These are phyloP conservation scores for Steinernema carpocapsae DNA, from an alignment of 2,888 invertebrate species.

Conservation along the genomic window DNA sequence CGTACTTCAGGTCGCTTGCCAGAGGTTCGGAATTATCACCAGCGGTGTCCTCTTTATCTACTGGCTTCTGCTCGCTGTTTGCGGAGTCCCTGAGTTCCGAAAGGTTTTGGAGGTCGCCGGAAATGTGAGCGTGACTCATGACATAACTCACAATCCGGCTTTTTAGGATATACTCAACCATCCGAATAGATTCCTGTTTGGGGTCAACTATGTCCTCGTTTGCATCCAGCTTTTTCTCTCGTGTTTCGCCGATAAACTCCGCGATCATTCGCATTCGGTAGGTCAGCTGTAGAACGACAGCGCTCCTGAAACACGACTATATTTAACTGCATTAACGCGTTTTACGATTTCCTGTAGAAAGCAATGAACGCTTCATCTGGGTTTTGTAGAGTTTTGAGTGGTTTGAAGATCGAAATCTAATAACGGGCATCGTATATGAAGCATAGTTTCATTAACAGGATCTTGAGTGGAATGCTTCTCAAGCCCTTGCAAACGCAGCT, in stretches of 20 bases:
- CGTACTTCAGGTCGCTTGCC: conserved; percentile 25
- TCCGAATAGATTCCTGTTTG: not conserved
- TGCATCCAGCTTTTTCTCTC: conserved; percentile 56
- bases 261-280: conserved; percentile 6
- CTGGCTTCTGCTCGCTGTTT: conserved; percentile 81
- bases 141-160: not conserved
- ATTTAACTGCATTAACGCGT: too few relatives aligned
- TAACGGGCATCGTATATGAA: too few relatives aligned
- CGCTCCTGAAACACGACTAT: too few relatives aligned
- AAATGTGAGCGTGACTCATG: not conserved
- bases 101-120: not conserved
- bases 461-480: too few relatives aligned
- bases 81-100: conserved; percentile 73
- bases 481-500: too few relatives aligned
- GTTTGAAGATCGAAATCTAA: too few relatives aligned
- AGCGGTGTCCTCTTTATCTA: conserved; percentile 88
- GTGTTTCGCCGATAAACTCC: conserved; percentile 63
- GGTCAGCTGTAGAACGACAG: not conserved
- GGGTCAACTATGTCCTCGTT: conserved; percentile 47
- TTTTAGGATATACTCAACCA: conserved; percentile 6
- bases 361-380: too few relatives aligned
- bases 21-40: conserved; percentile 70
- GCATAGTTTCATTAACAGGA: too few relatives aligned
- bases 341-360: too few relatives aligned
- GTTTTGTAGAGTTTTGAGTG: too few relatives aligned